A percentile compares a stretch with the other conserved stretches of the same genome.
phyloP scores from a whole-genome alignment of 2,113 vertebrate species.

The Talpa occidentalis region DNA sequence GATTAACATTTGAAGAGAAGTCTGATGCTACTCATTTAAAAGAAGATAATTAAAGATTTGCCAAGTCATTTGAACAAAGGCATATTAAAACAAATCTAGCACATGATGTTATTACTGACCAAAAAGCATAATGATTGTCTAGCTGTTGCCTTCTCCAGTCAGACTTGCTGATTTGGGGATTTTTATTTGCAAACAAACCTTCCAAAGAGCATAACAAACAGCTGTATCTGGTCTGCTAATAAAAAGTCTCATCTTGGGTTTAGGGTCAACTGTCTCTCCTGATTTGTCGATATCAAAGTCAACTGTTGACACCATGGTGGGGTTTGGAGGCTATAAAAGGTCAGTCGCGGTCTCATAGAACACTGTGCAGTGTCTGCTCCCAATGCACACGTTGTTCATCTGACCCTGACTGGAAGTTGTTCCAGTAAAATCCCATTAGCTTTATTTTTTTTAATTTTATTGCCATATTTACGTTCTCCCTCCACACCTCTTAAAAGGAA shows the following conservation, averaged over 20 bases:
- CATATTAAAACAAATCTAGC: not conserved
- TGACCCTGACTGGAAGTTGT: not conserved
- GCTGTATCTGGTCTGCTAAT: not conserved
- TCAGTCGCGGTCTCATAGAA: not conserved
- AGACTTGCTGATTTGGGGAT: not conserved
- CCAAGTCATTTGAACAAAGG: not conserved
- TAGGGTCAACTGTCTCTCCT: not conserved
- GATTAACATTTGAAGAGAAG: not conserved
- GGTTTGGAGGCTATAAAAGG: not conserved
- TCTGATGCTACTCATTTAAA: not conserved
- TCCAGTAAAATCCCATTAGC: not conserved
- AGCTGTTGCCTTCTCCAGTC: not conserved
- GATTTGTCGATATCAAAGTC: not conserved
- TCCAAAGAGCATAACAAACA: not conserved
- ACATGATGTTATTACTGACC: not conserved
- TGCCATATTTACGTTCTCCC: not conserved
- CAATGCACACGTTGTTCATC: not conserved
- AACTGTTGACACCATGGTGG: not conserved
- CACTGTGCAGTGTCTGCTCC: not conserved
- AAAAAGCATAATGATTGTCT: not conserved
- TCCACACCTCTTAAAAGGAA: not conserved
- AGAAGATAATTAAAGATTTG: not conserved
- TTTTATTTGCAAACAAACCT: not conserved
- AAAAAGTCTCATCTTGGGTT: not conserved
- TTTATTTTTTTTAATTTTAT: constrained; percentile 44